Percentiles rank a stretch among this genome's conserved stretches.
Evolutionary conservation across 2,888 invertebrate species (phyloP).

Genomic region (Lingula anatina): DNA sequence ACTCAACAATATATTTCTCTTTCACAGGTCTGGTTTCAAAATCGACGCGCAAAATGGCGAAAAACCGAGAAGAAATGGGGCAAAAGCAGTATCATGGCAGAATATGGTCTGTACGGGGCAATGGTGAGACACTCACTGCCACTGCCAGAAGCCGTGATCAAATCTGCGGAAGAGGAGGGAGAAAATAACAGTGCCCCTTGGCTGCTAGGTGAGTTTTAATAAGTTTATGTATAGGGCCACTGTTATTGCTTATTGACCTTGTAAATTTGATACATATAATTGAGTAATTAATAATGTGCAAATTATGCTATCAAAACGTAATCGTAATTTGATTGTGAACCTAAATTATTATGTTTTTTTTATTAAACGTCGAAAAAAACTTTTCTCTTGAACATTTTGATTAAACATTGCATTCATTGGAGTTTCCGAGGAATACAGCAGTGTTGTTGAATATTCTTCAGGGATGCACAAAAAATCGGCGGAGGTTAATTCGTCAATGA

Average conservation of each 20-base stretch:
- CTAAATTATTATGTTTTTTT: neutral
- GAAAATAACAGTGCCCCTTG: conserved; percentile 83
- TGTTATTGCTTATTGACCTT: neutral
- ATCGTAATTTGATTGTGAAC: neutral
- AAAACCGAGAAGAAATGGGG: conserved; percentile 99
- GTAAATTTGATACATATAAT: neutral
- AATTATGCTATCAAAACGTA: neutral
- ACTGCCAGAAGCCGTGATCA: conserved; percentile 93
- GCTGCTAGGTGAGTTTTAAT: conserved; percentile 77
- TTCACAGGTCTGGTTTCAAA: conserved; percentile 94
- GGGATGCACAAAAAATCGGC: conserved; percentile 99
- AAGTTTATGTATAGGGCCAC: neutral
- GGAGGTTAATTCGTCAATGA: conserved; percentile 90
- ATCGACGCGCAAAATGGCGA: conserved; percentile 95
- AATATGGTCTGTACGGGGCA: conserved; percentile 97
- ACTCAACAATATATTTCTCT: neutral
- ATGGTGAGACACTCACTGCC: conserved; percentile 98
- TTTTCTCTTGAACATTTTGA: no score
- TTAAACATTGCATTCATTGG: no score
- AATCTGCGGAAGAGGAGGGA: conserved; percentile 85
- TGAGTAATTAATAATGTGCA: neutral
- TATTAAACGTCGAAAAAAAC: no score
- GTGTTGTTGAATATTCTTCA: no score
- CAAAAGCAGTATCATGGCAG: conserved; percentile 97
- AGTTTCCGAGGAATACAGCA: no score